These are phyloP conservation scores for Lingula anatina DNA, from an alignment of 2,888 invertebrate species.

Conservation along the genomic window DNA sequence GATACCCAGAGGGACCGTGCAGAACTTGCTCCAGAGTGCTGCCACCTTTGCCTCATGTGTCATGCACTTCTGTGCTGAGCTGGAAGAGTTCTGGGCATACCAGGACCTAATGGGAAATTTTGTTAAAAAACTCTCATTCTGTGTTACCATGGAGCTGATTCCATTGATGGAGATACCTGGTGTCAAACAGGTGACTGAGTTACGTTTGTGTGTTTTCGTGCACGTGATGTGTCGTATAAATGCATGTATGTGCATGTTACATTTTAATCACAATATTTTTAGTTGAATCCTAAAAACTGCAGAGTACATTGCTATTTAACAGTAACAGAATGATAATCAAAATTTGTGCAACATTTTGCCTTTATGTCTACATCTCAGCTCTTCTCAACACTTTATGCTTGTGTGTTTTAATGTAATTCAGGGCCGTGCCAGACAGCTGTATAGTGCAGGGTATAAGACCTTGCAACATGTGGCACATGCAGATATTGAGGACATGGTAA, in stretches of 20 bases:
- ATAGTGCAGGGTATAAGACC: slow-evolving; percentile 74
- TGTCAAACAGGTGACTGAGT: slow-evolving; percentile 67
- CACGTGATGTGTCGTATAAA: too few species aligned
- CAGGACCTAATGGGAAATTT: slow-evolving; percentile 70
- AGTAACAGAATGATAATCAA: too few species aligned
- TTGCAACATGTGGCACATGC: slow-evolving; percentile 73
- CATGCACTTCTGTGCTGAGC: slow-evolving; percentile 72
- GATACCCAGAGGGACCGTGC: slow-evolving; percentile 73
- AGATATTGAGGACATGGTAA: slow-evolving; percentile 61
- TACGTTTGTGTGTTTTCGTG: background rate
- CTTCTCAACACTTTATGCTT: too few species aligned
- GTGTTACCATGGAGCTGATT: slow-evolving; percentile 73
- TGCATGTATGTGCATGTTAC: too few species aligned
- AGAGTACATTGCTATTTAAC: too few species aligned
- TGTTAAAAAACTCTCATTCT: slow-evolving; percentile 70
- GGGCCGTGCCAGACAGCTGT: slow-evolving; percentile 80
- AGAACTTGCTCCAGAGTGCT: slow-evolving; percentile 68
- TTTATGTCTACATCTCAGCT: too few species aligned
- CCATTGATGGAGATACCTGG: slow-evolving; percentile 83
- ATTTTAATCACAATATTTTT: too few species aligned
- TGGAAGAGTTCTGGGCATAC: slow-evolving; percentile 79
- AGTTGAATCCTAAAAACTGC: too few species aligned
- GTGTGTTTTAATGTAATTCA: too few species aligned
- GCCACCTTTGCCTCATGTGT: slow-evolving; percentile 72
- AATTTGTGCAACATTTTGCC: too few species aligned